Conservation (phyloP, 1,140 invertebrate species). For the Hylyphantes graminicola region DNA sequence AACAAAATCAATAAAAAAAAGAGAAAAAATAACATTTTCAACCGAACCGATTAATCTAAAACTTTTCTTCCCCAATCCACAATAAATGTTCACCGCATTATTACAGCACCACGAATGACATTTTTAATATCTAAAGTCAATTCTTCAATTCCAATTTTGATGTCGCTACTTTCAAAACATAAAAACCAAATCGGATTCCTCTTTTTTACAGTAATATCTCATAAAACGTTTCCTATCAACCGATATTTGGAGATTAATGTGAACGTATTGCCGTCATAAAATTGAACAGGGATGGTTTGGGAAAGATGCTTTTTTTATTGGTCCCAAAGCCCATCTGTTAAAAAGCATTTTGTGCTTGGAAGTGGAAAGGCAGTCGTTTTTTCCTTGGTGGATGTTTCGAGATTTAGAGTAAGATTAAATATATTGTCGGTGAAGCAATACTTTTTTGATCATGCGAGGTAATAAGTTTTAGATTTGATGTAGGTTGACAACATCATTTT, state of each 20-base stretch:
- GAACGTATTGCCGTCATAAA: slow-evolving; percentile 39
- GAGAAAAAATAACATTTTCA: no score
- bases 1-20: no score
- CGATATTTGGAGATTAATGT: slow-evolving; percentile 59
- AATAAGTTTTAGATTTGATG: no score
- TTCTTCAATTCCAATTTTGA: slow-evolving; percentile 58
- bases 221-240: slow-evolving; percentile 57
- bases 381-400: slow-evolving; percentile 28
- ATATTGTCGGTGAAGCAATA: neutral
- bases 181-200: slow-evolving; percentile 39
- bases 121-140: slow-evolving; percentile 53
- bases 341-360: slow-evolving; percentile 5
- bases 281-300: slow-evolving; percentile 22
- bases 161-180: slow-evolving; percentile 12
- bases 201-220: slow-evolving; percentile 58
- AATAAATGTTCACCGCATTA: slow-evolving; percentile 52
- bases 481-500: no score
- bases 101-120: slow-evolving; percentile 18
- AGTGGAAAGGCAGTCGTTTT: slow-evolving; percentile 41
- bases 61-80: neutral
- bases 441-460: no score
- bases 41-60: slow-evolving; percentile 5
- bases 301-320: slow-evolving; percentile 21
- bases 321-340: slow-evolving; percentile 33
- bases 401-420: slow-evolving; percentile 36